These are phyloP conservation scores for Myrmophylax atrothorax DNA, from an alignment of 2,113 vertebrate species.

Conservation along the genomic window DNA sequence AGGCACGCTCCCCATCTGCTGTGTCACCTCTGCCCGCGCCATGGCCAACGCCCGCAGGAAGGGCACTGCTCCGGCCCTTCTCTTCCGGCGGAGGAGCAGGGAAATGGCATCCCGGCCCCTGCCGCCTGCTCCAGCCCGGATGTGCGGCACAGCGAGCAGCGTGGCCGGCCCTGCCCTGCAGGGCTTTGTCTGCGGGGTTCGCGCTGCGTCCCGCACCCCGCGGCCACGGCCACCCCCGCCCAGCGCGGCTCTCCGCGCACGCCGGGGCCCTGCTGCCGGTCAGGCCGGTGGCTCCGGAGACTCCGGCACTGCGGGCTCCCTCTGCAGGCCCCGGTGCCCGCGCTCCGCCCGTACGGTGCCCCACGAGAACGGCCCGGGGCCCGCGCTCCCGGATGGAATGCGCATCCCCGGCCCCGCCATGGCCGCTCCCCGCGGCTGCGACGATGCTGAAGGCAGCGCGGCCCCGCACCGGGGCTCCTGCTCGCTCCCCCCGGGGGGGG, in stretches of 20 bases:
- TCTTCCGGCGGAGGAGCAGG: slow-evolving; percentile 21
- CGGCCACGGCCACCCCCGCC: background rate
- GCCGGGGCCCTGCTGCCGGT: background rate
- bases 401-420: background rate
- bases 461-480: background rate
- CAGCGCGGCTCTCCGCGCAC: background rate
- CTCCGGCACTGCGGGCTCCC: background rate
- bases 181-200: background rate
- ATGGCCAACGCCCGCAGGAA: background rate
- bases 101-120: background rate
- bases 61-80: background rate
- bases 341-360: background rate
- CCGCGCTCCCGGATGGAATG: background rate
- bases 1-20: background rate
- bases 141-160: background rate
- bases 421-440: background rate
- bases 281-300: background rate
- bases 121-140: background rate
- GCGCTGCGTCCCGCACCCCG: fast-evolving
- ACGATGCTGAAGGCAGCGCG: background rate
- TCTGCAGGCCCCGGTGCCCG: background rate
- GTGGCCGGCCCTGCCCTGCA: background rate
- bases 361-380: background rate
- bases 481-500: background rate
- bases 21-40: background rate